Evolutionary conservation across 2,797 vertebrate genomes (phyloP), one percentile per base, ranked within the genome.

Genomic region (Pseudochaenichthys georgianus): DNA sequence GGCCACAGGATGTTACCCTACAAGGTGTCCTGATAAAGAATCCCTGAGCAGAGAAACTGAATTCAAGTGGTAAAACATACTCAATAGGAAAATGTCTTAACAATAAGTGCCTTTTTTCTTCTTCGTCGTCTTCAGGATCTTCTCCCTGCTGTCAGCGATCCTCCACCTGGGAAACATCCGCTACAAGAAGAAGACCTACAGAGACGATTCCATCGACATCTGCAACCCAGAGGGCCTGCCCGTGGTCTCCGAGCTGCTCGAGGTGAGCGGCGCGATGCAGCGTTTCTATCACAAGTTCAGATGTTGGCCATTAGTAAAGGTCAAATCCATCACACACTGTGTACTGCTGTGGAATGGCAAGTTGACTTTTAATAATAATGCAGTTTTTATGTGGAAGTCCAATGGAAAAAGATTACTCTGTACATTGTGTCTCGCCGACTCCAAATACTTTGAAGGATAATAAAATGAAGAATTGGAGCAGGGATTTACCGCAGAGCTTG

Each of bases 191-290:
- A 99, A 98, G 84, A 97, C 97, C 0, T 98, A 97, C 80, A 89
- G 97, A 41, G 97, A 98, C 75, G 97, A 99, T 81, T 98, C 96
- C 77, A 98, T 98, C 1, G 97, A 98, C 79, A 97, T 99, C 88
- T 97, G 96, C 75, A 99, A 98, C 86, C 96, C 96, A 55, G 97
- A 99, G 75, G 92, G 97, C 21, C 94, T 98, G 15, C 96, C 96
- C 8, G 80, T 95, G 0, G 96, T 98, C 72, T 99, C 97, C 0
- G 96, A 98, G 67, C 95, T 99, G 80, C 92, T 99, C 46, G 96
- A 98, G 96, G 97, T 99, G 69, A 89, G 84, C 23, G 0, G 8
- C 34, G 2, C 8, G 34, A 38, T 38, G 34, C 34, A 2, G 34
- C 34, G 34, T 8, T 38, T 38, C 57, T 6, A 13, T 11, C 3